Base-by-base conservation (phyloP, 2,888 invertebrate genomes). In the Tipula lateralis region DNA sequence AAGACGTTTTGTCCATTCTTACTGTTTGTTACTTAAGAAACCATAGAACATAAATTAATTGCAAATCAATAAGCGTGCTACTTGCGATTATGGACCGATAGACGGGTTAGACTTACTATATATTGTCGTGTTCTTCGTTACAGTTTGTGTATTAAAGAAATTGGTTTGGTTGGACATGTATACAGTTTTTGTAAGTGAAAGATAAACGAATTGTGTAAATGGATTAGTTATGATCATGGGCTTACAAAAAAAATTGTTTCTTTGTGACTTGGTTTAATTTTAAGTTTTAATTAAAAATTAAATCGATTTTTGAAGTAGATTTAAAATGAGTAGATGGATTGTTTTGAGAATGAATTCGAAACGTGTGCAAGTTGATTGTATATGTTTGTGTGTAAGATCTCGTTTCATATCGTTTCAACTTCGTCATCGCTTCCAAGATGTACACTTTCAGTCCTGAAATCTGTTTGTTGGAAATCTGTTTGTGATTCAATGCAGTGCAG, bases 41-140 rank as follows among this genome's bases (percentile, higher is more conserved):
- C 66, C 66, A 32, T 32, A 66, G 66, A 66, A 66, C 66, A 66
- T 66, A 66, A 66, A 66, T 66, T 66, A 66, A 66, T 66, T 66
- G 24, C 66, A 66, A 66, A 66, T 66, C 66, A 66, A 66, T 66
- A 66, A 66, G 66, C 66, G 66, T 66, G 66, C 66, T 66, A 66
- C 66, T 66, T 66, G 66, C 66, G 66, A 66, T 66, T 66, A 66
- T 66, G n/a, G 19, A 44, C 44, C 44, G 13, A 44, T 39, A n/a
- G 39, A 39, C n/a, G 32, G 9, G 66, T 66, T 66, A 24, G 66
- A 66, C 24, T 50, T 50, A 7, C 24, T 66, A 24, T 66, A 24
- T 12, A 66, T 66, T 66, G 66, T 66, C 9, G 13, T 66, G 24
- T 24, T 66, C 24, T n/a, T 50, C 16, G 44, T 5, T 16, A n/a